Conservation (phyloP, 1,140 invertebrate species). For the Tyrophagus putrescentiae region DNA sequence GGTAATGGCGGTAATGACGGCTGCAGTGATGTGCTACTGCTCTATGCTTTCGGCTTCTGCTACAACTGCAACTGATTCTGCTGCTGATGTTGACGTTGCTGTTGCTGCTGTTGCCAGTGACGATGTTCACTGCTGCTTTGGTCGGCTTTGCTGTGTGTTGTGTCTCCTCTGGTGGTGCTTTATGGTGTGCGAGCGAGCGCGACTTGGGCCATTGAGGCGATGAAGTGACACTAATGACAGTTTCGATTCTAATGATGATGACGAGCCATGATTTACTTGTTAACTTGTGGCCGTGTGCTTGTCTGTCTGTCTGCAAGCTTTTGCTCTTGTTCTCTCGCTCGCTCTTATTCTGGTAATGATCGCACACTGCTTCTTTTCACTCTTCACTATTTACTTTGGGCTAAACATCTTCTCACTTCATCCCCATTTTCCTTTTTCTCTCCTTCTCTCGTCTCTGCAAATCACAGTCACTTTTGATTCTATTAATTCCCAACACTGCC, state of each 20-base stretch:
- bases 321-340: not conserved
- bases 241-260: slow-evolving; percentile 12
- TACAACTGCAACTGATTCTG: not conserved
- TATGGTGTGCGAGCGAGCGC: not conserved
- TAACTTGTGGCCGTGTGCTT: slow-evolving; percentile 10
- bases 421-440: not conserved
- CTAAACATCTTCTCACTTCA: slow-evolving; percentile 10
- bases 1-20: not conserved
- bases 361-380: not conserved
- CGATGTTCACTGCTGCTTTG: not conserved
- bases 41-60: not conserved
- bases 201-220: not conserved
- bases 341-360: too few relatives aligned
- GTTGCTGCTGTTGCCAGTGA: not conserved
- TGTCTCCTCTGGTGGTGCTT: not conserved
- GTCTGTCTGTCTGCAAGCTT: not conserved
- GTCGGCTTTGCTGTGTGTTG: not conserved
- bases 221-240: slow-evolving; percentile 19
- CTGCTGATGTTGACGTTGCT: not conserved
- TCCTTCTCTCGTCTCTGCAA: not conserved
- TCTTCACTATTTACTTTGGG: slow-evolving; percentile 8
- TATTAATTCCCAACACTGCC: slow-evolving; percentile 8
- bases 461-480: too few relatives aligned
- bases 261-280: slow-evolving; percentile 12
- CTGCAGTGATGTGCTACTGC: not conserved